Evolutionary conservation across 2,113 vertebrate genomes (phyloP), one percentile per base, ranked within the genome.

Genomic region (Neogobius melanostomus): DNA sequence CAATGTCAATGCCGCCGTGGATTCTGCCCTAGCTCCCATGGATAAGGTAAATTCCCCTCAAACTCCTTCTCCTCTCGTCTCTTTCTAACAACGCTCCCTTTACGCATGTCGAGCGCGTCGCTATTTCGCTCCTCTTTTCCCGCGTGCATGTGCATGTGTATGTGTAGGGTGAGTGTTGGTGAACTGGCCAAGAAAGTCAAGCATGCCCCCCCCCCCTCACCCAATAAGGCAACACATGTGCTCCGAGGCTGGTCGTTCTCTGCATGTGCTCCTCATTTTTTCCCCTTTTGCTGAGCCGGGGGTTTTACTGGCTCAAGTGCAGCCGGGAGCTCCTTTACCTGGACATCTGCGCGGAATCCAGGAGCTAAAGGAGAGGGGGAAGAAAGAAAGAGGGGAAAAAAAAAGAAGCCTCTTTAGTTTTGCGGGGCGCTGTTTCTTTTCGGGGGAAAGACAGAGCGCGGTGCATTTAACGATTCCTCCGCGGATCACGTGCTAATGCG

Each of bases 1-100:
- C 96, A 98, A 98, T 97, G 96, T 98, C 97, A 98, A 91, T 95
- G 95, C 95, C 96, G 95, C 95, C 96, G 95, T 89, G 91, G 82
- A 91, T 84, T 65, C 28, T 72, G 75, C 68, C 61, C 65, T 61
- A 66, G 69, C 77, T 69, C 75, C 71, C 69, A 68, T 72, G 73
- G 48, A 76, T 11, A 80, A 92, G 90, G 89, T 90, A 89, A 86
- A 82, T 44, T 44, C 12, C 28, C 28, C 28, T 9, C 59, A 61
- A 45, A 42, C 42, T 61, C 43, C 16, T 44, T 6, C 44, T 9
- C 14, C 42, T 44, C 12, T 17, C 36, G 11, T 16, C 12, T 48
- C 6, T 11, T 1, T 2, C 11, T 9, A 36, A 3, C 50, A 57
- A 46, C 5, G 42, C 7, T 48, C 16, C 17, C 14, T 21, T 42